Base-by-base conservation (phyloP, 2,888 invertebrate species). In the Amphimallon solstitiale region DNA sequence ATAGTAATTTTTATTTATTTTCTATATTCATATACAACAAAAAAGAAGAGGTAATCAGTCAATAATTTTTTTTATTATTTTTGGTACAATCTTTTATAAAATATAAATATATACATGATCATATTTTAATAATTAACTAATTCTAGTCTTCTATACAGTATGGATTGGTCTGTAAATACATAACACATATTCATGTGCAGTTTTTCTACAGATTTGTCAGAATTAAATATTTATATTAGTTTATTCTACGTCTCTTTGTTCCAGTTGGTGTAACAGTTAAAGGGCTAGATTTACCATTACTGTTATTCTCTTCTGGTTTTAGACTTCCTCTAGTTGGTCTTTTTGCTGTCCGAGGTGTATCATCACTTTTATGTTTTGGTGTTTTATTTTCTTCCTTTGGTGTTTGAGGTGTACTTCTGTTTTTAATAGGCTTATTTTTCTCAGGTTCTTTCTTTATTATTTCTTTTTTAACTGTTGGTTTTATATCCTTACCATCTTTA, bases 251-350 rank as follows among this genome's bases (percentile, higher is more conserved):
- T 45, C 65, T 19, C 71, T 79, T 80, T 23, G 71, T 70, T 38
- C 67, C 68, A 35, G 79, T 74, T 14, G 78, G 67, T 29, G 73
- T 76, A 12, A 80, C 78, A 35, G 78, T 81, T 34, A 82, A 63
- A 1, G 83, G 82, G 75, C 82, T 82, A 54, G 80, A 79, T 73
- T 81, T 82, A 10, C 81, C 81, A 72, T 77, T 79, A n/a, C 79
- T 79, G 56, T 76, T 76, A 12, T 75, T 76, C 68, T 83, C 82
- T 68, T 84, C 84, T 15, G 82, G 77, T 74, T 83, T 84, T 37
- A 82, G 73, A 70, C 83, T 82, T 14, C 83, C 84, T 68, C 84
- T 77, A 6, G 83, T 82, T 3, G 84, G 82, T 38, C 84, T 71
- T 69, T 83, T 83, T 10, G 71, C 68, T 12, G 76, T 72, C 69